A percentile compares a stretch with the other conserved stretches of the same genome.
These are phyloP conservation scores for Heterodera carotae DNA, from an alignment of 1,140 invertebrate genomes.

Conservation along the genomic window DNA sequence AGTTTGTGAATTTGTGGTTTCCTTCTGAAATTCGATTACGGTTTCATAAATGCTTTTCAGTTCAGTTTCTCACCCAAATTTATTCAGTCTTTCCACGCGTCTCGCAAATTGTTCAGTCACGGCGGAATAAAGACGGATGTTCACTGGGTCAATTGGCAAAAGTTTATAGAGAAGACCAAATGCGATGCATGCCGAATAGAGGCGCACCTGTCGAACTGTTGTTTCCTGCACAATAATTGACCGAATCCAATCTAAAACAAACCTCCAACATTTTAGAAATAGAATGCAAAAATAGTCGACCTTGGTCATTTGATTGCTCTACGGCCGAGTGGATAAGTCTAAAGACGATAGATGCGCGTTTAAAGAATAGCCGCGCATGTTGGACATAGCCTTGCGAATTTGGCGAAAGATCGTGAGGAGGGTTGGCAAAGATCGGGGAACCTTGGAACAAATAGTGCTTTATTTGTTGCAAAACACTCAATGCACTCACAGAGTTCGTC, in stretches of 20 bases:
- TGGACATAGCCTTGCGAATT: slow-evolving; percentile 33
- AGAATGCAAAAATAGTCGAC: slow-evolving; percentile 10
- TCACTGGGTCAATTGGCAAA: slow-evolving; percentile 25
- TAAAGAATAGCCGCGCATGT: slow-evolving; percentile 37
- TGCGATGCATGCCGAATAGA: slow-evolving; percentile 33
- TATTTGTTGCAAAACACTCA: background rate
- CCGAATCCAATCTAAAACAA: slow-evolving; percentile 24
- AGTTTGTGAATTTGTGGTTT: slow-evolving; percentile 31
- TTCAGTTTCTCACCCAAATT: background rate
- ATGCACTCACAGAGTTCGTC: slow-evolving; percentile 40
- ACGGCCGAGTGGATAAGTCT: slow-evolving; percentile 22
- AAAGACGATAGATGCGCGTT: slow-evolving; percentile 37
- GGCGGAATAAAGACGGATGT: slow-evolving; percentile 16
- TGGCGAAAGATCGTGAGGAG: slow-evolving; percentile 28
- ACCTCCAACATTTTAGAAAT: too few relatives aligned
- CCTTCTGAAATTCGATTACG: slow-evolving; percentile 26
- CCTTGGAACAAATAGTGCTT: slow-evolving; percentile 8
- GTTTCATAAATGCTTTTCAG: background rate
- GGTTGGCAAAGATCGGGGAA: slow-evolving; percentile 32
- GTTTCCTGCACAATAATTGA: slow-evolving; percentile 32
- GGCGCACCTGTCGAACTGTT: slow-evolving; percentile 16
- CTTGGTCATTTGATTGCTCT: slow-evolving; percentile 8
- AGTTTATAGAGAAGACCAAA: slow-evolving; percentile 34
- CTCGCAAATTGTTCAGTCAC: slow-evolving; percentile 17
- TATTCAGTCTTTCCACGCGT: slow-evolving; percentile 15